Evolutionary conservation across 2,888 invertebrate genomes (phyloP), one percentile per base, ranked within the genome.

Genomic region (Alviniconcha strummeri): DNA sequence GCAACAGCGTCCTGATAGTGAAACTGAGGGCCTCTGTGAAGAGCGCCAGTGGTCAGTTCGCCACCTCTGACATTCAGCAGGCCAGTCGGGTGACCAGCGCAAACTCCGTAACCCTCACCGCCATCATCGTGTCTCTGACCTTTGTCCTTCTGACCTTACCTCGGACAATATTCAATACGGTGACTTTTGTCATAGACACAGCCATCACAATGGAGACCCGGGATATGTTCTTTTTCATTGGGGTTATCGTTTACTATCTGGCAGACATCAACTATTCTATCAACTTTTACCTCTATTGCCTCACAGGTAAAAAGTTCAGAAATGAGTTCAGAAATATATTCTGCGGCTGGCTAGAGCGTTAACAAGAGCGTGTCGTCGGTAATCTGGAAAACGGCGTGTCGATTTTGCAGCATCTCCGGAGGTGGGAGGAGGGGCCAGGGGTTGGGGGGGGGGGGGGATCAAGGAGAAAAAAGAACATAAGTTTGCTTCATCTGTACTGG

Each of bases 111-210:
- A 4, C 78, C 9, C 5, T 60, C 19, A 60, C 78, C 0, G 57
- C 60, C 19, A n/a, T 78, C 17, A 60, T 78, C 19, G 78, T 78
- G 60, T 78, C 78, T 9, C 5, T 60, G 19, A 11, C 78, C 60
- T 78, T 78, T 19, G 8, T 78, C 13, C 36, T 78, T 17, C 78
- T 78, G 11, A 78, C 78, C 8, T 19, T 78, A 36, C 78, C 78
- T 4, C 4, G n/a, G 60, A 19, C 57, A 13, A 3, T 78, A 19
- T 7, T 13, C 36, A 19, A 8, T 19, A 78, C 60, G 60, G 9
- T 60, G 60, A 11, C 60, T 60, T 1, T 60, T 15, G 15, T 36
- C 1, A 36, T 5, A 0, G 19, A 7, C 36, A 36, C 36, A 36
- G 36, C 36, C 36, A 36, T 36, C 36, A 36, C 36, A 36, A 36